Conservation (phyloP, 1,140 invertebrate genomes). For the Trichonephila inaurata region DNA sequence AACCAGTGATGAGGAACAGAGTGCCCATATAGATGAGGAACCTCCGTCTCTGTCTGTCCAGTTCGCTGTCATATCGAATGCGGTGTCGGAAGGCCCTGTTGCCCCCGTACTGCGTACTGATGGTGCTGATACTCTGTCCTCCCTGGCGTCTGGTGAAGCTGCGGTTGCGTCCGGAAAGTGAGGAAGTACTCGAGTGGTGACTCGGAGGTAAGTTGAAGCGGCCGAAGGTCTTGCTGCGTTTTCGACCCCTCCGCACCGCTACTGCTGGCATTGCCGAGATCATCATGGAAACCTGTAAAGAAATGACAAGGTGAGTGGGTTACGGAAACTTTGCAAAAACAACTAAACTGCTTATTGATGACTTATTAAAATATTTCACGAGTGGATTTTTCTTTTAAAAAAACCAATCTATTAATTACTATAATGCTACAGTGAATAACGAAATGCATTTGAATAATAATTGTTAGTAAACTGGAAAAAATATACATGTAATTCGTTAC, state of each 20-base stretch:
- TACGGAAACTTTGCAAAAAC: too few relatives aligned
- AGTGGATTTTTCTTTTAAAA: too few relatives aligned
- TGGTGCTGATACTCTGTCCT: conserved; percentile 66
- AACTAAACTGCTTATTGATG: too few relatives aligned
- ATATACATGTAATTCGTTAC: too few relatives aligned
- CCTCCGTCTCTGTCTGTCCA: conserved; percentile 63
- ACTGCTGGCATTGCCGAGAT: conserved; percentile 79
- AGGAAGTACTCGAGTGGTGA: conserved; percentile 69
- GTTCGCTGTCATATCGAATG: conserved; percentile 24
- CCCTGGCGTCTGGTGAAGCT: neutral
- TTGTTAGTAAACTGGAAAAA: too few relatives aligned
- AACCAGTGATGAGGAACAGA: conserved; percentile 76
- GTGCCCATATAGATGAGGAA: conserved; percentile 78
- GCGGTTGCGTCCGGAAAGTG: conserved; percentile 12
- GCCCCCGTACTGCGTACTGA: conserved; percentile 17
- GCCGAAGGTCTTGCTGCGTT: conserved; percentile 71
- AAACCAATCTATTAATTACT: too few relatives aligned
- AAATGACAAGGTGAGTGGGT: neutral
- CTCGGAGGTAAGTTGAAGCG: conserved; percentile 56
- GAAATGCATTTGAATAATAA: too few relatives aligned
- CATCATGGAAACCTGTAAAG: conserved; percentile 68
- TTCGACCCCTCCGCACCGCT: conserved; percentile 77
- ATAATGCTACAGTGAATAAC: too few relatives aligned
- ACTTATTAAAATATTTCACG: too few relatives aligned
- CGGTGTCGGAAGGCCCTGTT: conserved; percentile 31